Base-by-base conservation (phyloP, 2,888 invertebrate species). In the Labia minor region DNA sequence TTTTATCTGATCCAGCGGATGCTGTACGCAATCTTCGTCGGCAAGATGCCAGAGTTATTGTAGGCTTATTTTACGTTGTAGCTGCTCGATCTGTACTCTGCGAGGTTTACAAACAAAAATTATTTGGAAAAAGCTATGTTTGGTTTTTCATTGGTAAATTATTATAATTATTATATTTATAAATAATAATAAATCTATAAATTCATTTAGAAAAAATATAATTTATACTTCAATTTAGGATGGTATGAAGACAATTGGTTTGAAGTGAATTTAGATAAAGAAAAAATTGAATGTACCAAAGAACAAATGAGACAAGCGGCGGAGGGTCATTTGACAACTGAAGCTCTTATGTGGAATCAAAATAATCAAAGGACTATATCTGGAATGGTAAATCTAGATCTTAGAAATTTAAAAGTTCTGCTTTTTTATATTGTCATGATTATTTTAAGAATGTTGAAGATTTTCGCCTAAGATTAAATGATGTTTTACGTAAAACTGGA, bases 221-320 rank as follows among this genome's bases (percentile, higher is more conserved):
- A n/a, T n/a, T n/a, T n/a, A n/a, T n/a, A n/a, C n/a, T 26, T 26
- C 26, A 6, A 26, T 26, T 0, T 73, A 90, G 90, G 93, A 68
- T 97, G 96, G 96, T 99, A 99, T 78, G 96, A 98, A 76, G 96
- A 99, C 78, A 95, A 97, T 76, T 99, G 99, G 99, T 99, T 93
- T 77, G 91, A 92, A 76, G 87, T 89, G 6, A 90, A 91, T 76
- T 79, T 93, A 71, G 88, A 90, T 72, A 86, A 88, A 68, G 93
- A 95, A 77, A 88, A 89, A 65, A 89, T 98, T 70, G 89, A 92
- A 70, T 99, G 99, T 77, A 95, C 95, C 0, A 85, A 85, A 68
- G 92, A 95, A 72, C 87, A 99, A 79, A 95, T 99, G 94, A 82
- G 89, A 62, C 85, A 86, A 72, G 97, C 97, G 0, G 94, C 98